Evolutionary conservation across 2,888 invertebrate genomes (phyloP).

Genomic region (Chironomus riparius): DNA sequence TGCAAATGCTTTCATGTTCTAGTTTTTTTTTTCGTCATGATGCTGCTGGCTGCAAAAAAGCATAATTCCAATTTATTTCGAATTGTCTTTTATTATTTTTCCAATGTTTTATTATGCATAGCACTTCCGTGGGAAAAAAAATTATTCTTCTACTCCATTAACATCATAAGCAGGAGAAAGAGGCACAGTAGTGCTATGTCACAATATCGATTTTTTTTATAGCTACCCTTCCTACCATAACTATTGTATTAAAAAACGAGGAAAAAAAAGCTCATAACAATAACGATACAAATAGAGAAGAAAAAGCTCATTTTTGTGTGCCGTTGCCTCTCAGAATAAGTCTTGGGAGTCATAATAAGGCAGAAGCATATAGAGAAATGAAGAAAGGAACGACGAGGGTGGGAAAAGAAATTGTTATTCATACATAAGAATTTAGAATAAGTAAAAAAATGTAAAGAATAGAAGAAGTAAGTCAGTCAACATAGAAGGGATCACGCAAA

Average conservation of each 20-base stretch:
- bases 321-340: not conserved
- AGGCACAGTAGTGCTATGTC: constrained; percentile 9
- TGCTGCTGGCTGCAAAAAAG: too few species aligned
- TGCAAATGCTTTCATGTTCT: too few species aligned
- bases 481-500: constrained; percentile 18
- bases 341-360: not conserved
- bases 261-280: not conserved
- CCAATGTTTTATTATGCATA: not conserved
- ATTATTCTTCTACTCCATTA: constrained; percentile 17
- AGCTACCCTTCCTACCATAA: not conserved
- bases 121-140: constrained; percentile 1
- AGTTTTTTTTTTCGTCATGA: too few species aligned
- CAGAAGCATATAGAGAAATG: not conserved
- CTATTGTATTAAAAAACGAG: not conserved
- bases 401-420: not conserved
- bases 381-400: not conserved
- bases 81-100: too few species aligned
- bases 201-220: constrained; percentile 14
- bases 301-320: not conserved
- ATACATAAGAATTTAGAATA: not conserved
- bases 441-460: constrained; percentile 10
- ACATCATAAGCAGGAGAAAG: not conserved
- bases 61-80: too few species aligned
- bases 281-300: not conserved
- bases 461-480: not conserved